Evolutionary conservation across 2,888 invertebrate species (phyloP), one percentile per base, ranked within the genome.

Genomic region (Zaprionus bogoriensis): DNA sequence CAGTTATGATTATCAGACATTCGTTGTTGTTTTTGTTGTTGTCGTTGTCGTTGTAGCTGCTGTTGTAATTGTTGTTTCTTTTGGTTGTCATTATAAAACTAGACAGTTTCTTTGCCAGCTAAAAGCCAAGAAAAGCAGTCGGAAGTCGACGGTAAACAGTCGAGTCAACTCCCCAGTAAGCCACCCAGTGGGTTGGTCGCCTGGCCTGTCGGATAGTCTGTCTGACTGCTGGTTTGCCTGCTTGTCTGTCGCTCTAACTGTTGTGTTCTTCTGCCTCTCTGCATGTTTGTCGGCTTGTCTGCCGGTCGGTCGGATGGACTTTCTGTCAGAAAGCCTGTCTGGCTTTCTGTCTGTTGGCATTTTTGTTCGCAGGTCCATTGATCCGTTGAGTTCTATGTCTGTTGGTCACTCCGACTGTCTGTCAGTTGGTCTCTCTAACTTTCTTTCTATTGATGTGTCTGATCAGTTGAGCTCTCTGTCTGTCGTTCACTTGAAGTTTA

Each of bases 1-100:
- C 65, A 74, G 70, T 72, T 85, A 79, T 85, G 83, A 80, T 80
- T 80, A 79, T 83, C 80, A 69, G 83, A 48, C 66, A 67, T 74
- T 77, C 64, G 80, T 73, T 60, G 63, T 54, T 57, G 55, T 57
- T 51, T 36, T 66, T 55, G 60, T 54, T 59, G 60, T 59, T 48
- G 62, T 63, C 54, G 64, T 25, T 41, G 42, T 27, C 38, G 46
- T 12, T 47, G 42, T 45, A 47, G 28, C 23, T 41, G 39, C 23
- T 45, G 46, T 17, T 51, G 50, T 45, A 51, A 22, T 77, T 65
- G 80, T 67, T 60, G 63, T 50, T 59, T 58, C 57, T 54, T 44
- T 27, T 42, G 32, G 36, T 63, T 58, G 68, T 62, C 62, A 67
- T 72, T 61, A 53, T 47, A 53, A 54, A 47, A 47, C 46, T 39